A percentile compares a stretch with the other conserved stretches of the same genome.
Evolutionary conservation across 2,113 vertebrate species (phyloP).

Genomic region (Morone saxatilis): DNA sequence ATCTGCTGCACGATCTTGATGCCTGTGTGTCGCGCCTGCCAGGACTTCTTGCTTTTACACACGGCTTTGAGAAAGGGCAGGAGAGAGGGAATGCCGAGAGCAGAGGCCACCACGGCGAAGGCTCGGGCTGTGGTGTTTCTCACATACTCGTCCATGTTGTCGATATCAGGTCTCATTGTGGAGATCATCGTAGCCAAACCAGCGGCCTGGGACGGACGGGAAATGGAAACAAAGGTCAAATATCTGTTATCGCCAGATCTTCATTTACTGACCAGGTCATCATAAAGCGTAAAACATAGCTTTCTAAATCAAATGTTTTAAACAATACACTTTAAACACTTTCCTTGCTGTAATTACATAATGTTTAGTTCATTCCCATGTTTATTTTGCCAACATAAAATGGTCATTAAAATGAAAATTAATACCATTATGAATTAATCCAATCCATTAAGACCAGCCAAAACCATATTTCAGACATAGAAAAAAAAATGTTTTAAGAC

Average conservation of each 20-base stretch:
- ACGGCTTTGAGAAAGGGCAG: constrained; percentile 98
- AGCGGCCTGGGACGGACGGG: constrained; percentile 88
- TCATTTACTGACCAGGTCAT: background rate
- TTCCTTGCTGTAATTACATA: background rate
- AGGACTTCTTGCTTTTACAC: constrained; percentile 99
- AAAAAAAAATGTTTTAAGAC: too few relatives aligned
- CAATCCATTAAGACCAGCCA: too few relatives aligned
- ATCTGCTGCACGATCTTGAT: constrained; percentile 99
- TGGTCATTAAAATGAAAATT: too few relatives aligned
- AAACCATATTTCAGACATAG: too few relatives aligned
- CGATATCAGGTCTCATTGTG: constrained; percentile 98
- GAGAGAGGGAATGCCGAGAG: constrained; percentile 97
- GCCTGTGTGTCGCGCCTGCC: constrained; percentile 98
- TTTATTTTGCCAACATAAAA: too few relatives aligned
- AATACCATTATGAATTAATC: too few relatives aligned
- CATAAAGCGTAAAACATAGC: background rate
- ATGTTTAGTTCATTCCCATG: too few relatives aligned
- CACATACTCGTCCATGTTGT: constrained; percentile 99
- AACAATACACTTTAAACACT: background rate
- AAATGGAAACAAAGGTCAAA: background rate
- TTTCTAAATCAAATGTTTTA: background rate
- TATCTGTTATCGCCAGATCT: too few relatives aligned
- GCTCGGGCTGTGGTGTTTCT: constrained; percentile 98
- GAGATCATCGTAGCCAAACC: constrained; percentile 99
- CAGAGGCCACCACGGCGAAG: constrained; percentile 97